Evolutionary conservation across 1,140 invertebrate genomes (phyloP).

Genomic region (Bombus confusus): DNA sequence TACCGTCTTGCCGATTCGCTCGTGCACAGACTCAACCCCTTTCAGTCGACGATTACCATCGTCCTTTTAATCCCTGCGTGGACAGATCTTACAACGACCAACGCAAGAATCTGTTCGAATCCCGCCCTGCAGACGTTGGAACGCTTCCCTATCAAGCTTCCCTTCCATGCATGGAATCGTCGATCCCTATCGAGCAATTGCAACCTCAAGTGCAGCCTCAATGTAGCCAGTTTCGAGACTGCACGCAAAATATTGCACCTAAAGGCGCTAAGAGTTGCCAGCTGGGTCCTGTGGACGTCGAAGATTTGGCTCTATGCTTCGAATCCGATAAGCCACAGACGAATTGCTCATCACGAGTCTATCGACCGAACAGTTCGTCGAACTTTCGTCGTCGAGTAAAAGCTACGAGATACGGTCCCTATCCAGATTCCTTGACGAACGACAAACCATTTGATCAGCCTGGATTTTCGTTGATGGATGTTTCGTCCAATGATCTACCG

Average conservation of each 20-base stretch:
- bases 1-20: slow-evolving; percentile 12
- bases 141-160: neutral
- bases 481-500: neutral
- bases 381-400: slow-evolving; percentile 11
- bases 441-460: neutral
- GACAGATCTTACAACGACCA: neutral
- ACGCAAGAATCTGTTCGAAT: neutral
- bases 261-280: slow-evolving; percentile 27
- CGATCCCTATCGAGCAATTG: neutral
- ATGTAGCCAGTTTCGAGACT: neutral
- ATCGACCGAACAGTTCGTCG: neutral
- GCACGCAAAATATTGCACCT: neutral
- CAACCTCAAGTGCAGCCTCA: neutral
- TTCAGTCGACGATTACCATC: neutral
- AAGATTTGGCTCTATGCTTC: slow-evolving; percentile 69
- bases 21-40: neutral
- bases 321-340: slow-evolving; percentile 1
- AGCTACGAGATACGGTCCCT: neutral
- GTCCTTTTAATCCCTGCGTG: neutral
- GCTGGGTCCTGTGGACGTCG: slow-evolving; percentile 72
- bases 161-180: neutral
- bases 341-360: neutral
- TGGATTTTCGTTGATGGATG: neutral
- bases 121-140: rapidly evolving
- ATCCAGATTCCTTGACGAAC: neutral